Percentiles rank a stretch among this genome's conserved stretches.
Conservation (phyloP, 1,140 invertebrate genomes). For the Chironomus tepperi region DNA sequence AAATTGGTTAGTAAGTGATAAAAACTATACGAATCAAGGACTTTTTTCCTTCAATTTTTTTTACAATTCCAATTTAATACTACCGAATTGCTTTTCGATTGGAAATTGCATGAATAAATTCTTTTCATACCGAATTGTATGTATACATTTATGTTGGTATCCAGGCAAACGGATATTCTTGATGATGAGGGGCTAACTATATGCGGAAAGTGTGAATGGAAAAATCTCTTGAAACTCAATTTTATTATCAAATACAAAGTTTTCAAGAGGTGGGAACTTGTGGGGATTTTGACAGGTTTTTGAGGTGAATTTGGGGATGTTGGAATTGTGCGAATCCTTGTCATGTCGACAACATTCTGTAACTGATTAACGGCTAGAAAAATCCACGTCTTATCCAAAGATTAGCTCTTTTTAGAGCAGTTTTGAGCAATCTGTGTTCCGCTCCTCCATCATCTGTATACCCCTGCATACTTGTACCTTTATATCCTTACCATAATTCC, state of each 20-base stretch:
- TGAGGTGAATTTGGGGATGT: no score
- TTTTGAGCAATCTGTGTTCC: no score
- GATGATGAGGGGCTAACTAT: background rate
- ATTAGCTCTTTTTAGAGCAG: no score
- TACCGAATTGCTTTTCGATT: constrained; percentile 1
- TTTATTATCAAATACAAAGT: background rate
- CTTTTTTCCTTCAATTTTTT: background rate
- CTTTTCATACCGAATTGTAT: background rate
- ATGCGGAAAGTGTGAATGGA: background rate
- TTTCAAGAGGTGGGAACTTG: background rate
- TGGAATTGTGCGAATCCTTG: no score
- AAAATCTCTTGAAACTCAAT: constrained; percentile 14
- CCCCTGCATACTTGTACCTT: no score
- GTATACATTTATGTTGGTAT: background rate
- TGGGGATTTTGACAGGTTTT: no score
- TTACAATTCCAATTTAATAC: background rate
- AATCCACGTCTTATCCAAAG: no score
- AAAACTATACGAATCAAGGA: constrained; percentile 21
- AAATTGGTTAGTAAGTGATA: constrained; percentile 8
- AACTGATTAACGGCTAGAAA: no score
- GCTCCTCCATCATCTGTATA: no score
- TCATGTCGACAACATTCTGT: no score
- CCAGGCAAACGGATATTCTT: background rate
- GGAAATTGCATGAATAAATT: background rate
- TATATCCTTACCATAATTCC: no score